Evolutionary conservation across 2,797 vertebrate species (phyloP).

Genomic region (Emys orbicularis): DNA sequence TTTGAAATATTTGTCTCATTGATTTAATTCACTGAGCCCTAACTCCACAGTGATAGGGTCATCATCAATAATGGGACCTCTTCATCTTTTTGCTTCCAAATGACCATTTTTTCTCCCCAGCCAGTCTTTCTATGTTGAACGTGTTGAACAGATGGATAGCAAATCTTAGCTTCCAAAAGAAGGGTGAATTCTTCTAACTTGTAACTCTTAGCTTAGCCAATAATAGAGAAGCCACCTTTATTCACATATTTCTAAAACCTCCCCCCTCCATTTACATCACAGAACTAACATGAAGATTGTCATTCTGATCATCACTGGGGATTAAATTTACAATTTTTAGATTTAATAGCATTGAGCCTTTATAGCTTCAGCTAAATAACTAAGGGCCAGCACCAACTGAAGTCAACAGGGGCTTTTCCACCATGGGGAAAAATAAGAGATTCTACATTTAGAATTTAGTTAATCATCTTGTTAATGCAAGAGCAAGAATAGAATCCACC

Average conservation of each 20-base stretch:
- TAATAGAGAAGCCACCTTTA: background rate
- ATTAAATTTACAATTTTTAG: background rate
- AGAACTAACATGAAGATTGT: background rate
- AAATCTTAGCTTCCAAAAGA: background rate
- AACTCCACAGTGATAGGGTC: background rate
- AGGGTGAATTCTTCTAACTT: background rate
- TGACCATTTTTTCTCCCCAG: background rate
- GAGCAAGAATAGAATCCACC: conserved; percentile 9
- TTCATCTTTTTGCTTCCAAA: conserved; percentile 10
- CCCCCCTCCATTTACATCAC: conserved; percentile 12
- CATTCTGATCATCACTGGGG: no score
- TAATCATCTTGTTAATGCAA: conserved; percentile 23
- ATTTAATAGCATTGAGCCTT: conserved; percentile 27
- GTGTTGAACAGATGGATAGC: background rate
- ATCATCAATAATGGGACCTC: background rate
- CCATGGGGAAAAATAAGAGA: conserved; percentile 23
- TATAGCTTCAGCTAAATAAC: no score
- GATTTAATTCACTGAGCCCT: no score
- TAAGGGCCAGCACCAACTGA: conserved; percentile 30
- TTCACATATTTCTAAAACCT: background rate
- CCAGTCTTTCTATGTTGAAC: background rate
- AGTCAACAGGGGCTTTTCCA: conserved; percentile 40
- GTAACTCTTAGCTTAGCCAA: background rate
- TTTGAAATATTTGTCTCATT: no score
- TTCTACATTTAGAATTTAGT: conserved; percentile 16